Percentiles rank a stretch among this genome's conserved stretches.
phyloP scores from a whole-genome alignment of 2,888 invertebrate species.

The Odontothrips loti region DNA sequence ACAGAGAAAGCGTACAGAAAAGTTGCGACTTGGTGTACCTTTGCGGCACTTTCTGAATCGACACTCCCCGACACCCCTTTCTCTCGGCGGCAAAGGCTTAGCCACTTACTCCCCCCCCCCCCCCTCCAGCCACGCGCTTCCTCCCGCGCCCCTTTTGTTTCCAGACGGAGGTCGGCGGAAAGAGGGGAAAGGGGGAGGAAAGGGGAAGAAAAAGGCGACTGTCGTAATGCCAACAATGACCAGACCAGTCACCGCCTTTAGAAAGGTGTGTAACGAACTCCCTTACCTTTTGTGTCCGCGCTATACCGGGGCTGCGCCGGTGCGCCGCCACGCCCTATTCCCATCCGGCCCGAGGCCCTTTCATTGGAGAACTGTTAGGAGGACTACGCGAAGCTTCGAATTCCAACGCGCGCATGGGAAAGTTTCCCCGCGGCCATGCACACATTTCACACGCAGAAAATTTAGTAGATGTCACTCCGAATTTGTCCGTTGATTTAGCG shows the following conservation, averaged over 20 bases:
- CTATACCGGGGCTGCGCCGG: too few relatives aligned
- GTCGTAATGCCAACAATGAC: constrained; percentile 6
- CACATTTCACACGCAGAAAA: too few relatives aligned
- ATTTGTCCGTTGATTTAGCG: too few relatives aligned
- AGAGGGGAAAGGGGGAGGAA: background rate
- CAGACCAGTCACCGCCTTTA: constrained; percentile 5
- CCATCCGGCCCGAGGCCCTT: too few relatives aligned
- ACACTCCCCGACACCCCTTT: background rate
- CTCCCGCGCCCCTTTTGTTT: background rate
- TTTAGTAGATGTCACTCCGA: too few relatives aligned
- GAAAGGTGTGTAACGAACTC: constrained; percentile 8
- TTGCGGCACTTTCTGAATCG: background rate
- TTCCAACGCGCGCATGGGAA: too few relatives aligned
- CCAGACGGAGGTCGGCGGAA: background rate
- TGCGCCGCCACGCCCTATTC: too few relatives aligned
- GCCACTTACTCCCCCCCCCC: background rate
- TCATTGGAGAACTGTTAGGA: too few relatives aligned
- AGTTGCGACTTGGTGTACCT: background rate
- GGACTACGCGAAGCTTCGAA: too few relatives aligned
- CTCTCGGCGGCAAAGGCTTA: background rate
- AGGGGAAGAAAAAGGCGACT: background rate
- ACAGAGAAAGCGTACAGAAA: too few relatives aligned
- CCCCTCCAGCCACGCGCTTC: background rate
- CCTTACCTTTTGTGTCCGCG: background rate
- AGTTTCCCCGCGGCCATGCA: too few relatives aligned